A percentile compares a stretch with the other conserved stretches of the same genome.
Evolutionary conservation across 1,140 invertebrate genomes (phyloP).

Genomic region (Magallana ariakensis): DNA sequence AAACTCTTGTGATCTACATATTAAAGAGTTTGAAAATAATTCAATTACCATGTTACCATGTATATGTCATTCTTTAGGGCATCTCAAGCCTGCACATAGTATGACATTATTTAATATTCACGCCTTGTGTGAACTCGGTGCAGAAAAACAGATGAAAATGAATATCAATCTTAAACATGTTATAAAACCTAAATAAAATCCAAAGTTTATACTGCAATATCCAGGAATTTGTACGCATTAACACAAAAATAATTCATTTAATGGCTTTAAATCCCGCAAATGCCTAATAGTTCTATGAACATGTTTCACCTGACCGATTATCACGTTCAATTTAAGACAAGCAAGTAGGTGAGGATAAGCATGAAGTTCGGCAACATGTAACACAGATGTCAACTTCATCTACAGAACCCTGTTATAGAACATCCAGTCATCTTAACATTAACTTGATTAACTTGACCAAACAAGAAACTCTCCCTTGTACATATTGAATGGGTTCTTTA

Average conservation of each 20-base stretch:
- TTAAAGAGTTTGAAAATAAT: constrained; percentile 33
- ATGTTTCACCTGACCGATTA: constrained; percentile 11
- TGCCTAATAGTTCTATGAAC: not conserved
- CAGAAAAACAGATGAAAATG: not conserved
- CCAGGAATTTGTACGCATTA: not conserved
- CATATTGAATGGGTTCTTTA: no score
- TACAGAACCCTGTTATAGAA: no score
- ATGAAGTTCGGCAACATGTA: no score
- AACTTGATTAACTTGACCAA: no score
- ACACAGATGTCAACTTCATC: no score
- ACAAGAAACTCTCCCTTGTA: no score
- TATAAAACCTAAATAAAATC: not conserved
- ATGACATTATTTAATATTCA: constrained; percentile 5
- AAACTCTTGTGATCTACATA: constrained; percentile 1
- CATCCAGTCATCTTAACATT: no score
- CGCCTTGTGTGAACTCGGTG: constrained; percentile 5
- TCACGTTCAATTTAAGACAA: not conserved
- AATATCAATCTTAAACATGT: not conserved
- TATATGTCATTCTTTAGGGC: constrained; percentile 17
- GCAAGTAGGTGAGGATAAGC: no score
- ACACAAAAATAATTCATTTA: not conserved
- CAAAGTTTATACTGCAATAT: not conserved
- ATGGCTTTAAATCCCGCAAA: not conserved
- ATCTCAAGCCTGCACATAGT: not conserved
- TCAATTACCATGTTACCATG: constrained; percentile 32